Evolutionary conservation across 2,888 invertebrate genomes (phyloP).

Genomic region (Apamea anceps): DNA sequence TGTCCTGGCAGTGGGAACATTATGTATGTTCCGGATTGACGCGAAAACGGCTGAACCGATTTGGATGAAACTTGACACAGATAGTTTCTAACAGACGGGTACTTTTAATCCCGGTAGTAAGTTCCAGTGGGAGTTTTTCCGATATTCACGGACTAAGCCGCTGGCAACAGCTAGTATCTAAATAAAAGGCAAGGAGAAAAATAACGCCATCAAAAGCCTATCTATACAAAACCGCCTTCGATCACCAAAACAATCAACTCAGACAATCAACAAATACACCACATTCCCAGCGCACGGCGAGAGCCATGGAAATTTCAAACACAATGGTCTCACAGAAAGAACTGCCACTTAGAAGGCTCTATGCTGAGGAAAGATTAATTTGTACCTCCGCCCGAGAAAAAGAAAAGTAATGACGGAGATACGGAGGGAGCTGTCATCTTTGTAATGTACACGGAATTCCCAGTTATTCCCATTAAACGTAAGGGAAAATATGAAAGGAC

Average conservation of each 20-base stretch:
- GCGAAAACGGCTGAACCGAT: no score
- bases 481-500: constrained; percentile 62
- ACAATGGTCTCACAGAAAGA: constrained; percentile 71
- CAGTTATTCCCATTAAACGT: constrained; percentile 70
- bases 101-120: neutral
- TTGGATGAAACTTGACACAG: no score
- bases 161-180: neutral
- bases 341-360: constrained; percentile 75
- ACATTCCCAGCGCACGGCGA: constrained; percentile 35
- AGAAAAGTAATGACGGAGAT: constrained; percentile 74
- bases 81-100: no score
- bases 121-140: no score
- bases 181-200: neutral
- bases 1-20: no score
- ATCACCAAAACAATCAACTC: constrained; percentile 27
- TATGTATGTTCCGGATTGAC: no score
- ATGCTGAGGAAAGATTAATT: constrained; percentile 85
- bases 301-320: constrained; percentile 58
- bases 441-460: constrained; percentile 74
- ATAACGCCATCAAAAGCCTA: neutral
- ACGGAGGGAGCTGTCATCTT: constrained; percentile 72
- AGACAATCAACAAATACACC: constrained; percentile 52
- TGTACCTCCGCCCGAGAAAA: constrained; percentile 73
- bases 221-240: constrained; percentile 19
- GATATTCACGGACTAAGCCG: no score